A percentile compares a stretch with the other conserved stretches of the same genome.
These are phyloP conservation scores for Phortica variegata DNA, from an alignment of 1,140 invertebrate species.

Conservation along the genomic window DNA sequence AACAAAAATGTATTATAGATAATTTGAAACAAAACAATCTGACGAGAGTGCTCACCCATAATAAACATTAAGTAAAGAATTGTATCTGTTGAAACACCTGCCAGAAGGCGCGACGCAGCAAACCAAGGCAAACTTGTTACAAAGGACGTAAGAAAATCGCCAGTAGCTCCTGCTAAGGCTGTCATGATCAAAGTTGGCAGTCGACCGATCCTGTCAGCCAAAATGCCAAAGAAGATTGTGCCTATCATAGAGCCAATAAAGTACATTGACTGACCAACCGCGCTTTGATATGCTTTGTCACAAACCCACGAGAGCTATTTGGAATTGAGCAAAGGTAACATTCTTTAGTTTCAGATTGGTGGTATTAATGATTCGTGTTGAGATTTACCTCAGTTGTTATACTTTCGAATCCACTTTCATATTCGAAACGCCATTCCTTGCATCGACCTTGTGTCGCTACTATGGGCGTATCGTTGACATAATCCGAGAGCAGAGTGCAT, in stretches of 20 bases:
- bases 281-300: no score
- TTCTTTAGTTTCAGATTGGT: no score
- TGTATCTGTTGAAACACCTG: constrained; percentile 61
- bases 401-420: constrained; percentile 55
- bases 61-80: constrained; percentile 65
- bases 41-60: constrained; percentile 59
- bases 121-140: constrained; percentile 53
- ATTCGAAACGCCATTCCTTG: constrained; percentile 52
- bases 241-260: constrained; percentile 61
- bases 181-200: constrained; percentile 29
- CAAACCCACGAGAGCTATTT: no score
- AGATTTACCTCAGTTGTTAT: constrained; percentile 59
- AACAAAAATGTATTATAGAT: no score
- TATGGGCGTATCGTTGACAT: neutral
- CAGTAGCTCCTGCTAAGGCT: constrained; percentile 58
- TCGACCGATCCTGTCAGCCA: constrained; percentile 29
- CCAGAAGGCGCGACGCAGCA: constrained; percentile 58
- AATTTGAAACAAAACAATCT: no score
- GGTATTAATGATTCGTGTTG: no score
- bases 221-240: constrained; percentile 59
- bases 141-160: constrained; percentile 59
- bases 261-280: constrained; percentile 61
- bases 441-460: constrained; percentile 20
- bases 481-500: constrained; percentile 11
- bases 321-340: no score